Conservation (phyloP, 2,888 invertebrate genomes). For the Nemotelus pantherinus region DNA sequence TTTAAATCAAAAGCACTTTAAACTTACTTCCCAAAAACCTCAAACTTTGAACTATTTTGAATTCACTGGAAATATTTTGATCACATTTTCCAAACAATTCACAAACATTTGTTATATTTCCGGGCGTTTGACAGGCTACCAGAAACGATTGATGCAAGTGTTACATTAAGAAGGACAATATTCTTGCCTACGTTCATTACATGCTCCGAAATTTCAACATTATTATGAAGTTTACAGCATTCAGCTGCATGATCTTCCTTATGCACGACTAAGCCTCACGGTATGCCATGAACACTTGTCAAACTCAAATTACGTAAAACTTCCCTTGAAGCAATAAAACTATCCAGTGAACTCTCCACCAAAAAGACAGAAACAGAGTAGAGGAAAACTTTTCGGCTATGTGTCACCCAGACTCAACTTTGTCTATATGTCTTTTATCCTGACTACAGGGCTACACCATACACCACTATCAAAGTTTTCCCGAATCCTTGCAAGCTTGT, state of each 20-base stretch:
- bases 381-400: conserved; percentile 46
- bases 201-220: conserved; percentile 29
- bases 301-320: conserved; percentile 50
- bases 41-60: too few relatives aligned
- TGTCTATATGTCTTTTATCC: conserved; percentile 30
- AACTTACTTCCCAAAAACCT: too few relatives aligned
- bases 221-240: conserved; percentile 33
- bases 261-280: conserved; percentile 26
- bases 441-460: conserved; percentile 22
- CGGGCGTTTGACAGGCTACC: too few relatives aligned
- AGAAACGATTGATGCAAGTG: too few relatives aligned
- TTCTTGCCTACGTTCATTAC: not conserved
- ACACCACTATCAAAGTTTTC: conserved; percentile 39
- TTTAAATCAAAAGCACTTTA: too few relatives aligned
- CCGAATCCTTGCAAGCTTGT: conserved; percentile 46
- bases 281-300: conserved; percentile 47
- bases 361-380: conserved; percentile 5
- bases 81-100: too few relatives aligned
- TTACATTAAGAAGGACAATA: too few relatives aligned
- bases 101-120: too few relatives aligned
- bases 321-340: conserved; percentile 45
- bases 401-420: conserved; percentile 44
- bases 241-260: conserved; percentile 7
- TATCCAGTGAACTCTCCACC: conserved; percentile 28
- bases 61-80: too few relatives aligned